Evolutionary conservation across 1,140 invertebrate genomes (phyloP).

Genomic region (Drosophila nannoptera): DNA sequence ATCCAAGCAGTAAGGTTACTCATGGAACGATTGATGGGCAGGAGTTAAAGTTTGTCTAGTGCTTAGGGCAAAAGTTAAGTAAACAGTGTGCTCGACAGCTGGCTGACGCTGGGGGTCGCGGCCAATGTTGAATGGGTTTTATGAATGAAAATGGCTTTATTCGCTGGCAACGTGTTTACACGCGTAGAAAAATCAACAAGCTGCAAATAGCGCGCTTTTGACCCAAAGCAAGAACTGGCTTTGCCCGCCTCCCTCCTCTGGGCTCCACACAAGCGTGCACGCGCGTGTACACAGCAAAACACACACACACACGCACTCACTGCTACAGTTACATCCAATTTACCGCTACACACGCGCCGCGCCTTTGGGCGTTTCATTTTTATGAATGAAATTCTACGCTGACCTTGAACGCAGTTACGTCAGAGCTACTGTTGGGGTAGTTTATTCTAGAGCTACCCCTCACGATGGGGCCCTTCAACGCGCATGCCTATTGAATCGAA

Average conservation of each 20-base stretch:
- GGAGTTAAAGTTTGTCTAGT: constrained; percentile 1
- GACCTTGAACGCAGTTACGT: constrained; percentile 73
- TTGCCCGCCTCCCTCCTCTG: background rate
- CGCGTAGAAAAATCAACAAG: constrained; percentile 75
- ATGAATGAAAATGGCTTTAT: constrained; percentile 63
- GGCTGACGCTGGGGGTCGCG: background rate
- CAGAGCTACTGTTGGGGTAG: constrained; percentile 52
- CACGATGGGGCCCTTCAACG: background rate
- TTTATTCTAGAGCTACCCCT: background rate
- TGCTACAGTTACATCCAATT: constrained; percentile 17
- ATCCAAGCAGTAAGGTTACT: constrained; percentile 3
- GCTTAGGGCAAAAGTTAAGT: constrained; percentile 6
- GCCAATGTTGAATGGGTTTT: constrained; percentile 5
- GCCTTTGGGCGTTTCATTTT: constrained; percentile 58
- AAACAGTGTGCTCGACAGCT: background rate
- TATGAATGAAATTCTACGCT: constrained; percentile 76
- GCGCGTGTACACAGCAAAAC: constrained; percentile 48
- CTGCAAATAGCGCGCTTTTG: constrained; percentile 52
- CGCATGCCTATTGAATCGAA: constrained; percentile 10
- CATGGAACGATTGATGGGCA: background rate
- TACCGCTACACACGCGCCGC: constrained; percentile 28
- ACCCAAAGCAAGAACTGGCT: background rate
- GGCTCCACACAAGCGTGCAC: constrained; percentile 25
- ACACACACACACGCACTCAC: constrained; percentile 2
- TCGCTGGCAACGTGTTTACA: constrained; percentile 61